Percentiles rank a stretch among this genome's conserved stretches.
Conservation (phyloP, 2,888 invertebrate species). For the Agonopterix heracliana region DNA sequence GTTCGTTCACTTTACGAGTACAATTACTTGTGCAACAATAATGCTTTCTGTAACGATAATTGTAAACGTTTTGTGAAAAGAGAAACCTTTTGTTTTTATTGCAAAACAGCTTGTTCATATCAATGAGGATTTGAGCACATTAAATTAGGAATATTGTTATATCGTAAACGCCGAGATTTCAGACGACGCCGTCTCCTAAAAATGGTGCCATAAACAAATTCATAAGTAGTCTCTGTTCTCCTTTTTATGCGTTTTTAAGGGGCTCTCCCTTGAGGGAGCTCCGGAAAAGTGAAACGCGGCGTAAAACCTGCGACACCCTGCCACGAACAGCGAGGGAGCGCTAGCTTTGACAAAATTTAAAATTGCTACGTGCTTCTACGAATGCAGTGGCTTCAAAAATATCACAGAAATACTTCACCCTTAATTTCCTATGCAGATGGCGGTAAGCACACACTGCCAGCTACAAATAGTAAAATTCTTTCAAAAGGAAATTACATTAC, state of each 20-base stretch:
- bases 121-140: constrained; percentile 43
- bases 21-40: no score
- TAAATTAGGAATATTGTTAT: constrained; percentile 61
- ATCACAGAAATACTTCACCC: background rate
- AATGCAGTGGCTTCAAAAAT: constrained; percentile 5
- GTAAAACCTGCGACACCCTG: constrained; percentile 60
- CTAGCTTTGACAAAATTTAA: constrained; percentile 18
- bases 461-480: constrained; percentile 17
- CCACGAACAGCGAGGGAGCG: constrained; percentile 42
- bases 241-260: constrained; percentile 71
- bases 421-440: constrained; percentile 11
- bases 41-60: no score
- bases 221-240: constrained; percentile 69
- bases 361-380: constrained; percentile 7
- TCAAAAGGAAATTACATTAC: constrained; percentile 67
- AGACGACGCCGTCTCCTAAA: constrained; percentile 38
- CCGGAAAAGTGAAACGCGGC: constrained; percentile 65
- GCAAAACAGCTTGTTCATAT: background rate
- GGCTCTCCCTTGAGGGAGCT: constrained; percentile 45
- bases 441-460: constrained; percentile 1
- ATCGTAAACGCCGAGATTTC: constrained; percentile 44
- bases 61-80: no score
- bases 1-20: background rate
- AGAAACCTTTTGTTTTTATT: no score
- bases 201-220: constrained; percentile 73